Evolutionary conservation across 2,888 invertebrate genomes (phyloP), one percentile per base, ranked within the genome.

Genomic region (Eilema caniola): DNA sequence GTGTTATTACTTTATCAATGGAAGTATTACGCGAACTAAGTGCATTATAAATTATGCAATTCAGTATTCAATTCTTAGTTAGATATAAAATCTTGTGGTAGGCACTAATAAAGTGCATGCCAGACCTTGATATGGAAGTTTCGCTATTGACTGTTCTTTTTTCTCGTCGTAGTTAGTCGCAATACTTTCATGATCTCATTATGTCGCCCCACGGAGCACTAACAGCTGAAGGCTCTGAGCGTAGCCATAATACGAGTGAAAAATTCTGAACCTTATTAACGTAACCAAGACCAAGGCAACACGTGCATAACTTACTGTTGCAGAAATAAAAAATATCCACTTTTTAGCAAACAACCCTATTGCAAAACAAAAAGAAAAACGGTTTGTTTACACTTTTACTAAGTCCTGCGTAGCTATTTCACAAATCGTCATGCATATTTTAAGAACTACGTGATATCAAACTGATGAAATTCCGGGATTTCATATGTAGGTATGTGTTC

Each of bases 401-500:
- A 16, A 62, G 16, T n/a, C 33, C n/a, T 20, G 14, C 37, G 25
- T 56, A 33, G 4, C 8, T 41, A 41, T 25, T 23, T 47, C 5
- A 11, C 28, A 10, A 47, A 63, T 24, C 14, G 25, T 25, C 23
- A 37, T 62, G n/a, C 62, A 62, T 68, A 67, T 61, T 60, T 61
- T 53, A 63, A 12, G 16, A 57, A n/a, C 23, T 11, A 37, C 0
- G 16, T 14, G 25, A 68, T 57, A 62, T 62, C 37, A 57, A 57
- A 57, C 68, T 69, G 53, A 33, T 65, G 60, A 37, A 53, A 69
- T 60, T 62, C 62, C 56, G 41, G 24, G 24, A 41, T 62, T 71
- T 65, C 57, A 62, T 64, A 64, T 69, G 60, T n/a, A n/a, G n/a
- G n/a, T 56, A 60, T 60, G 68, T 70, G 57, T 59, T 25, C 66